Evolutionary conservation across 1,140 invertebrate genomes (phyloP), one percentile per base, ranked within the genome.

Genomic region (Piezodorus guildinii): DNA sequence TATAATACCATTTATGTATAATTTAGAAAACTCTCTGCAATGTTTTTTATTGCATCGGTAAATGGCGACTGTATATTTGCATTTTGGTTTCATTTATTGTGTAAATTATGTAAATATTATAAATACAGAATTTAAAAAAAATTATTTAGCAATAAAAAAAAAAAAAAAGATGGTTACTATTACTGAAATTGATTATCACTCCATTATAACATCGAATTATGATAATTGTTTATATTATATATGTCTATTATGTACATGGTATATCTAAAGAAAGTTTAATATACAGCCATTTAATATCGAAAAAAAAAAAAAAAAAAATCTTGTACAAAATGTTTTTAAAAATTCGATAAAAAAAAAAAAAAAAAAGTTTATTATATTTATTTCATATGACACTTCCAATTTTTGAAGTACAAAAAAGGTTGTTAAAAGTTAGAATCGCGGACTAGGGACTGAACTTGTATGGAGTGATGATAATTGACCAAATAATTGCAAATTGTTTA

Each of bases 401-500:
- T 65, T 52, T 64, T 44, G 63, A 65, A 68, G 65, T 68, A 66
- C 67, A 60, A 66, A 66, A 68, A 34, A 39, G 34, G 34, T 39
- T 39, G 61, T 51, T 67, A 46, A 66, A 49, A 60, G 60, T 44
- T 62, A 34, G 43, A 59, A 30, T 64, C 58, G 51, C 21, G 30
- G 62, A 44, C 23, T 62, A 46, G 30, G 34, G 51, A 46, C 64
- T 61, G 59, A 65, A 52, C 43, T 25, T 30, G 17, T 25, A 56
- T 56, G 52, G 52, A 56, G 52, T 56, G 52, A 56, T 56, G 52
- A 56, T 56, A 44, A 44, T 61, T 66, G 61, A 62, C 61, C 62
- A 66, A 63, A 63, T 46, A 62, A 65, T 60, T 43, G 44, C 61
- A 66, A 34, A 58, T 65, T 54, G 58, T 60, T 60, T 39, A 60